Percentiles rank a stretch among this genome's conserved stretches.
Evolutionary conservation across 2,113 vertebrate genomes (phyloP).

Genomic region (Misgurnus anguillicaudatus): DNA sequence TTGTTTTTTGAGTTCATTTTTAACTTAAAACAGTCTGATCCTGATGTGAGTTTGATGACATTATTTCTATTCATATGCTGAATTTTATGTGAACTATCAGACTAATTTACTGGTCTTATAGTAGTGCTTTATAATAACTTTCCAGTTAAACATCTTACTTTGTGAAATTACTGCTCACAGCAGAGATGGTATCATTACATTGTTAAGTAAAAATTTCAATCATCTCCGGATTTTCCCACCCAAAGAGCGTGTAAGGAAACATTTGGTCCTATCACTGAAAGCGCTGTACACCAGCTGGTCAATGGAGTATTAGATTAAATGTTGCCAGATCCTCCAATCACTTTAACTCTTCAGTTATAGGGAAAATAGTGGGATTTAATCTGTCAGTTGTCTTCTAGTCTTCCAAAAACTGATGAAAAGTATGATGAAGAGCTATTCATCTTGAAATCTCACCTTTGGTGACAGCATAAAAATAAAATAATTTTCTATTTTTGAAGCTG

Average conservation of each 20-base stretch:
- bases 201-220: constrained; percentile 32
- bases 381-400: too few relatives aligned
- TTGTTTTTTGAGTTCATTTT: constrained; percentile 2
- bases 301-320: constrained; percentile 18
- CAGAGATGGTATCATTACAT: neutral
- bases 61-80: constrained; percentile 10
- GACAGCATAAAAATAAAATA: too few relatives aligned
- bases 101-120: constrained; percentile 5
- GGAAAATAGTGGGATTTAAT: neutral
- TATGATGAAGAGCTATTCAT: too few relatives aligned
- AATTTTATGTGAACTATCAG: neutral
- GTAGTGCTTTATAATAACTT: neutral
- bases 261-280: constrained; percentile 45
- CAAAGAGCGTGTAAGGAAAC: constrained; percentile 35
- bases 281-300: constrained; percentile 33
- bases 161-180: constrained; percentile 4
- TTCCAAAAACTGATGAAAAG: too few relatives aligned
- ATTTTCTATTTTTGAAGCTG: too few relatives aligned
- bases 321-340: constrained; percentile 26
- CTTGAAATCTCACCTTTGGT: too few relatives aligned
- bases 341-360: neutral
- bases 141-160: neutral
- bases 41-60: constrained; percentile 2
- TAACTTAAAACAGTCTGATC: neutral
- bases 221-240: neutral